Conservation (phyloP, 2,888 invertebrate genomes). For the Xiphydria camelus region DNA sequence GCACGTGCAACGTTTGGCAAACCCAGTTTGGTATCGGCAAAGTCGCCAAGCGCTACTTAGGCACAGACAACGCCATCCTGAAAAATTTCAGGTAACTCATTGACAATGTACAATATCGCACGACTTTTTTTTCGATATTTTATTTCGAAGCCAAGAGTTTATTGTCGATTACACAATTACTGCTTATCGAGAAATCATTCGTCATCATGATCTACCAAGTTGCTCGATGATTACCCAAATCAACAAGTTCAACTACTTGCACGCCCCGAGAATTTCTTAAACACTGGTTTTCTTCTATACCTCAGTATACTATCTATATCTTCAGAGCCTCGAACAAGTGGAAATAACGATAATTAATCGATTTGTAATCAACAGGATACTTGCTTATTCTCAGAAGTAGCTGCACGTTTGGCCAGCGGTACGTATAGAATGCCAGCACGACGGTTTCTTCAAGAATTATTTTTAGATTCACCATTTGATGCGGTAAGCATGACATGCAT, state of each 20-base stretch:
- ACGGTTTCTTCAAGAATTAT: slow-evolving; percentile 90
- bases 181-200: too few species aligned
- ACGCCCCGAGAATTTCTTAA: too few species aligned
- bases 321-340: slow-evolving; percentile 36
- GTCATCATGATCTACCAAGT: too few species aligned
- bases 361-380: slow-evolving; percentile 66
- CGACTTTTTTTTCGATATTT: too few species aligned
- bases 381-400: slow-evolving; percentile 92
- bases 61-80: slow-evolving; percentile 73
- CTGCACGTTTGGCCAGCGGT: slow-evolving; percentile 75
- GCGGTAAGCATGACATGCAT: slow-evolving; percentile 48
- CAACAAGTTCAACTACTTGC: too few species aligned
- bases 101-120: too few species aligned
- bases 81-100: slow-evolving; percentile 64
- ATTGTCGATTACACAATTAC: too few species aligned
- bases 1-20: slow-evolving; percentile 74
- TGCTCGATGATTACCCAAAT: too few species aligned
- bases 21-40: slow-evolving; percentile 78
- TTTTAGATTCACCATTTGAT: slow-evolving; percentile 81
- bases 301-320: not conserved
- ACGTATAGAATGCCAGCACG: slow-evolving; percentile 82
- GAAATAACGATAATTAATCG: slow-evolving; percentile 61
- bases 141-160: too few species aligned
- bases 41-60: slow-evolving; percentile 81
- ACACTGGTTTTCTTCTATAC: too few species aligned